Evolutionary conservation across 2,888 invertebrate species (phyloP).

Genomic region (Acleris emargana): DNA sequence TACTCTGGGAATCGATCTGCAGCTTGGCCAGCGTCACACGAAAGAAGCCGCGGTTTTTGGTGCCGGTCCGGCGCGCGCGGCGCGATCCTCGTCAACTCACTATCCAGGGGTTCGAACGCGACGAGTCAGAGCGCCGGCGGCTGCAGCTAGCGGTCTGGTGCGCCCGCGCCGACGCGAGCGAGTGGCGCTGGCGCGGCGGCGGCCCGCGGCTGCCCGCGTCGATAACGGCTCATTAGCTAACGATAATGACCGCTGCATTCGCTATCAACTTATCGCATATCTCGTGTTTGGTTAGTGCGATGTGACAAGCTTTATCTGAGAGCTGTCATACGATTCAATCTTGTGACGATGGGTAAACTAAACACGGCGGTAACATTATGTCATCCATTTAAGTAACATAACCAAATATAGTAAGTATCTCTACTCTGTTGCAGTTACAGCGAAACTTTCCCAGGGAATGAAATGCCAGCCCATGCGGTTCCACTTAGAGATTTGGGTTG

Average conservation of each 20-base stretch:
- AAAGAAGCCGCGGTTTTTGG: no score
- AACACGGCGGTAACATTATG: not conserved
- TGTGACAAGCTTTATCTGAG: not conserved
- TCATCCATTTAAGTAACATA: no score
- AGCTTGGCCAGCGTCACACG: no score
- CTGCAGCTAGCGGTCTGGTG: not conserved
- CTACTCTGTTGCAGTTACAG: no score
- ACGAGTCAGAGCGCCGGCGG: not conserved
- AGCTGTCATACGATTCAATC: not conserved
- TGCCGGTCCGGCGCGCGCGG: no score
- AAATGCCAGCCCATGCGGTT: no score
- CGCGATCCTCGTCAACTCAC: no score
- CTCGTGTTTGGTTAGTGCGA: slow-evolving; percentile 7
- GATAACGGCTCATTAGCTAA: slow-evolving; percentile 26
- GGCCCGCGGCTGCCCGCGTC: not conserved
- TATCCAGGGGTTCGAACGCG: no score
- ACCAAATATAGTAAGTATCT: no score
- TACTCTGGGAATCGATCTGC: no score
- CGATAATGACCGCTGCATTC: slow-evolving; percentile 13
- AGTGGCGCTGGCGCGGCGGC: not conserved
- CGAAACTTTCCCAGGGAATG: no score
- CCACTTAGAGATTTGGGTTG: no score
- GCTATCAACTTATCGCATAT: slow-evolving; percentile 8
- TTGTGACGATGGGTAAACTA: not conserved
- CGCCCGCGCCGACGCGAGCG: not conserved